Base-by-base conservation (phyloP, 92 coral and sea anemone genomes). In the Porites cylindrica region DNA sequence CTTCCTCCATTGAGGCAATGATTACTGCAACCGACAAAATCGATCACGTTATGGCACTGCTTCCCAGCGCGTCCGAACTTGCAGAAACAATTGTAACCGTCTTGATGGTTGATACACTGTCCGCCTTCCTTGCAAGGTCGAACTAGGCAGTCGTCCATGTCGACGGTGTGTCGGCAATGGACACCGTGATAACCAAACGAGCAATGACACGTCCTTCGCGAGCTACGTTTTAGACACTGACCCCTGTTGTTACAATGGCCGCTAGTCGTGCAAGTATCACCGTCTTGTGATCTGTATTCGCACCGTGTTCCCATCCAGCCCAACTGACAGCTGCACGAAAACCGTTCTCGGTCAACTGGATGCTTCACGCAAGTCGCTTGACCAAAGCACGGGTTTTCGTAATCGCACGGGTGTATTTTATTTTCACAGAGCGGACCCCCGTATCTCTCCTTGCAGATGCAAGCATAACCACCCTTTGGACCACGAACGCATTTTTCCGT, bases 241-340 rank as follows among this genome's bases (percentile, higher is more conserved):
- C 83, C 83, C 9, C 16, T 14, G 24, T 38, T 43, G 17, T 12
- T 51, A 12, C 83, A 78, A 12, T 64, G 72, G 1, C 9, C 26
- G n/a, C 18, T 14, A 2, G 4, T 19, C 0, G 38, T 21, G 14
- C 83, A 78, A 2, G 83, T 78, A 60, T 78, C 83, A 18, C 72
- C 83, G 59, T n/a, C 10, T 7, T 8, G 59, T 14, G 83, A 63
- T 4, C 83, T 43, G 70, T 63, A 78, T 18, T 64, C 72, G 60
- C 83, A 78, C 6, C 54, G 56, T 7, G 17, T 64, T 10, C 83
- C 83, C 83, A 78, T 63, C 83, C 83, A 78, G 16, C 83, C 83
- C 29, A 63, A 5, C 0, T 3, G 1, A 38, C 83, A 78, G 6
- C 17, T 1, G n/a, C 83, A 78, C 32, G 83, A 63, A 18, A 17